Percentiles rank a stretch among this genome's conserved stretches.
Evolutionary conservation across 2,888 invertebrate genomes (phyloP).

Genomic region (Drosophila mimetica): DNA sequence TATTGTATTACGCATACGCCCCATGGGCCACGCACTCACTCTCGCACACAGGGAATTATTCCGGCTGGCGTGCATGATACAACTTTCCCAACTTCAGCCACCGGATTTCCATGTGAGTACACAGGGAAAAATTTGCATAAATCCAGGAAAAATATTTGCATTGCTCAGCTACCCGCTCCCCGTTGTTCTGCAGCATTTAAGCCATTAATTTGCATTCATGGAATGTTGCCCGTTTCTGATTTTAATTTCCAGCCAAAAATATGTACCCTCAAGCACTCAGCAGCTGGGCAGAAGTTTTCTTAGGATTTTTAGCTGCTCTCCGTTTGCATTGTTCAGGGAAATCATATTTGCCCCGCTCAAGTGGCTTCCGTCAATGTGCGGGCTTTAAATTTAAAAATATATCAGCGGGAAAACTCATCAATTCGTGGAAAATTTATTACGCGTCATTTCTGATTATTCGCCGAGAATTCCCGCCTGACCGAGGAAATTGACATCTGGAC

Average conservation of each 20-base stretch:
- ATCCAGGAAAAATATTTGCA: conserved; percentile 67
- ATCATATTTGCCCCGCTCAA: background rate
- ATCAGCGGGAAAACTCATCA: conserved; percentile 8
- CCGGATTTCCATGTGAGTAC: conserved; percentile 27
- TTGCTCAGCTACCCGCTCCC: conserved; percentile 39
- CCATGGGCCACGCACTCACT: conserved; percentile 9
- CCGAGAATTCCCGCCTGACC: conserved; percentile 31
- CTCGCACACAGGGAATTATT: conserved; percentile 33
- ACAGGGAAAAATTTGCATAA: conserved; percentile 64
- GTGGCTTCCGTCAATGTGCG: background rate
- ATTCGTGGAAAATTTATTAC: conserved; percentile 18
- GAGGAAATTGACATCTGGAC: conserved; percentile 46
- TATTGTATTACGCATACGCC: conserved; percentile 45
- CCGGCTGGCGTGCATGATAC: conserved; percentile 26
- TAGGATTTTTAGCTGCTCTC: conserved; percentile 8
- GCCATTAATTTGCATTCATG: conserved; percentile 58
- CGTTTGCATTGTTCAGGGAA: conserved; percentile 19
- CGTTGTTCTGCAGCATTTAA: conserved; percentile 21
- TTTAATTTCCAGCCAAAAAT: conserved; percentile 29
- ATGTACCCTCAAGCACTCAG: background rate
- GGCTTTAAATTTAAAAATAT: conserved; percentile 13
- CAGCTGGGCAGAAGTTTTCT: conserved; percentile 7
- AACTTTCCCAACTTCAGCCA: conserved; percentile 37
- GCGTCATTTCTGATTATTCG: conserved; percentile 20
- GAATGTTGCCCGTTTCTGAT: conserved; percentile 34